phyloP scores from a whole-genome alignment of 2,113 vertebrate genomes.

The Neopipo cinnamomea region DNA sequence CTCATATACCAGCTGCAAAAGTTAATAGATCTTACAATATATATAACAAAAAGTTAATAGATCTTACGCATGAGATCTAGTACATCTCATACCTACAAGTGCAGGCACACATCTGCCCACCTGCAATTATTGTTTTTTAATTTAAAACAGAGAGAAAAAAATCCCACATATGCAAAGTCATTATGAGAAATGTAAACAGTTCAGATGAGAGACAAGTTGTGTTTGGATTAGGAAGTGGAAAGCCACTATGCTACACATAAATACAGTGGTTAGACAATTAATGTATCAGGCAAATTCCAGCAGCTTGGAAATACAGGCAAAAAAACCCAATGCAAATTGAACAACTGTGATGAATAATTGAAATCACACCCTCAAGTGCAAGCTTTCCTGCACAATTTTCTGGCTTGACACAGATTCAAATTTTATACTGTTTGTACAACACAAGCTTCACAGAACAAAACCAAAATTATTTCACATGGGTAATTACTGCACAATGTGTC shows the following conservation, averaged over 20 bases:
- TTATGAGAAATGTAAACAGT: conserved; percentile 2
- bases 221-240: background rate
- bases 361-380: background rate
- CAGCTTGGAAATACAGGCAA: conserved; percentile 32
- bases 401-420: conserved; percentile 40
- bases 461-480: background rate
- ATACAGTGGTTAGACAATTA: conserved; percentile 25
- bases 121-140: background rate
- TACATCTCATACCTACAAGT: background rate
- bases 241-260: conserved; percentile 4
- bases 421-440: conserved; percentile 30
- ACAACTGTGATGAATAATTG: conserved; percentile 60
- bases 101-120: background rate
- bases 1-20: background rate
- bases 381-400: conserved; percentile 9
- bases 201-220: background rate
- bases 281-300: conserved; percentile 34
- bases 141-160: background rate
- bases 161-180: background rate
- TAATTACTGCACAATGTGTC: background rate
- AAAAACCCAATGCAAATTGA: conserved; percentile 56
- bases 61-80: background rate
- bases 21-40: background rate
- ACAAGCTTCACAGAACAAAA: background rate
- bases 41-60: background rate